Percentiles rank a stretch among this genome's conserved stretches.
Conservation (phyloP, 2,888 invertebrate species). For the Melikaiella ostensackeni region DNA sequence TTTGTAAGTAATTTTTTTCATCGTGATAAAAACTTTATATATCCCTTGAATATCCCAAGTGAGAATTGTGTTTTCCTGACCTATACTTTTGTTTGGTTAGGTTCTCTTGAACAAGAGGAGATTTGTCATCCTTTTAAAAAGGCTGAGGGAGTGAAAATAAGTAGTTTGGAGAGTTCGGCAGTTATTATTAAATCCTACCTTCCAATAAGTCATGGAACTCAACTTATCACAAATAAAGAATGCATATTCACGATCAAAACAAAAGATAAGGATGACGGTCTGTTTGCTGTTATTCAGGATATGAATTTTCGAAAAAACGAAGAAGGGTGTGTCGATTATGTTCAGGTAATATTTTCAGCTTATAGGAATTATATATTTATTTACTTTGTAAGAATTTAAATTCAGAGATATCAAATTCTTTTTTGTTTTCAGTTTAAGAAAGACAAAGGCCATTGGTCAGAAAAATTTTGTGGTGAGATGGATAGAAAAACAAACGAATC, state of each 20-base stretch:
- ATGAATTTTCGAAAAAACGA: conserved; percentile 76
- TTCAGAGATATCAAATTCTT: neutral
- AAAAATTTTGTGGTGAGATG: conserved; percentile 72
- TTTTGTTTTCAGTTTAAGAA: conserved; percentile 68
- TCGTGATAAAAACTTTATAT: neutral
- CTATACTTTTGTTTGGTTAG: conserved; percentile 52
- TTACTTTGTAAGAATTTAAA: conserved; percentile 64
- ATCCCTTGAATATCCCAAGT: neutral
- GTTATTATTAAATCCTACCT: conserved; percentile 22
- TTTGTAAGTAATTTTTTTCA: conserved; percentile 50
- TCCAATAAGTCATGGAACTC: neutral
- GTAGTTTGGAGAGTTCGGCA: conserved; percentile 31
- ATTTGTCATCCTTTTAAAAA: conserved; percentile 59
- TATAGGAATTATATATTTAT: neutral
- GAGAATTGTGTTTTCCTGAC: neutral
- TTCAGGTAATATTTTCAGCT: conserved; percentile 67
- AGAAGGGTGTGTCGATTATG: conserved; percentile 78
- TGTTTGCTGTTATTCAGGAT: conserved; percentile 79
- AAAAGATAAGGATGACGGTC: conserved; percentile 67
- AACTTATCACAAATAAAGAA: neutral
- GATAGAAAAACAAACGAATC: conserved; percentile 65
- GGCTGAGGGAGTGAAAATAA: conserved; percentile 42
- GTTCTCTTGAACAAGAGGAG: conserved; percentile 55
- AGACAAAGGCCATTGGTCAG: conserved; percentile 63
- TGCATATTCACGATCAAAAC: conserved; percentile 67